Conservation (phyloP, 2,113 vertebrate species). For the Ctenomys sociabilis region DNA sequence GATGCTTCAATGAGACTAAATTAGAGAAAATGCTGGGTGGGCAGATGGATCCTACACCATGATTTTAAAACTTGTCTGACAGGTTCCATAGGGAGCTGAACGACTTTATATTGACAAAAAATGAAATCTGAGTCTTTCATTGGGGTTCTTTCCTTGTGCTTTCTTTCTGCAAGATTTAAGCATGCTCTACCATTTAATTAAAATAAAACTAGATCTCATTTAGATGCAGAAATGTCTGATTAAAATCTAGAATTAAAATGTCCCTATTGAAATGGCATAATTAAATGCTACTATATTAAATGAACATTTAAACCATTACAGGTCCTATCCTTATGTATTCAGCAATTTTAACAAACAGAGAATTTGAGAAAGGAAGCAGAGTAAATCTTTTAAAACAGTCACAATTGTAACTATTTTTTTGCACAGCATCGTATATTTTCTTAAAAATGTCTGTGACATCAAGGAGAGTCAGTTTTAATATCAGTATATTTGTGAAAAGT, state of each 20-base stretch:
- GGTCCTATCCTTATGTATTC: neutral
- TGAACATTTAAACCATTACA: constrained; percentile 5
- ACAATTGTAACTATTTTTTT: neutral
- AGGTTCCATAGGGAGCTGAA: neutral
- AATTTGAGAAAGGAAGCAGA: neutral
- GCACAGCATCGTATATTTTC: neutral
- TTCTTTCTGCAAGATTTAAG: neutral
- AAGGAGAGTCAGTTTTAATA: constrained; percentile 41
- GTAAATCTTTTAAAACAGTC: neutral
- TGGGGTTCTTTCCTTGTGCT: neutral
- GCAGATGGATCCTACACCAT: neutral
- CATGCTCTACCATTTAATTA: constrained; percentile 44
- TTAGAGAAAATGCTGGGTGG: constrained; percentile 41
- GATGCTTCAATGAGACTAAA: constrained; percentile 19
- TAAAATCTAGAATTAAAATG: constrained; percentile 38
- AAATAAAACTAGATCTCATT: constrained; percentile 50
- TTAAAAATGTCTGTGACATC: neutral
- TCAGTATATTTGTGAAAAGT: neutral
- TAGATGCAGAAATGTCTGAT: constrained; percentile 34
- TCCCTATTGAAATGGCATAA: neutral
- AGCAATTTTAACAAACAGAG: constrained; percentile 22
- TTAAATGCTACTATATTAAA: constrained; percentile 52
- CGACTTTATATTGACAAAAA: neutral
- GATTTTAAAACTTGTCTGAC: constrained; percentile 22
- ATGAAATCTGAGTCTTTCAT: neutral